Conservation (phyloP, 2,888 invertebrate species). For the Pseudeuparius sepicola region DNA sequence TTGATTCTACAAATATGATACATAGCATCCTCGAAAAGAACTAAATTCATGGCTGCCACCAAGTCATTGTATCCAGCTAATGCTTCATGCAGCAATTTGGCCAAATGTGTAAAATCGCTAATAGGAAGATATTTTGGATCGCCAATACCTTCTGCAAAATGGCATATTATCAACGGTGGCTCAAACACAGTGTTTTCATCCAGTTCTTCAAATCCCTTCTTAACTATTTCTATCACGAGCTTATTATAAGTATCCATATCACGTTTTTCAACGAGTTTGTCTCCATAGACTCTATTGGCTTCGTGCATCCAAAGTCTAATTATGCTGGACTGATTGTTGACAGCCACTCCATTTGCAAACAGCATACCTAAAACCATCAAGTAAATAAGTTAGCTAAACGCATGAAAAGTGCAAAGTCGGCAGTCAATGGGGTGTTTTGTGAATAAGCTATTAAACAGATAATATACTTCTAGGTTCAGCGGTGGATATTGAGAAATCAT, state of each 20-base stretch:
- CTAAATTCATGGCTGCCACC: slow-evolving; percentile 84
- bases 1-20: slow-evolving; percentile 87
- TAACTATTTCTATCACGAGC: slow-evolving; percentile 62
- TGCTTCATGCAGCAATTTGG: slow-evolving; percentile 67
- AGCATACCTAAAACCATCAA: too few relatives aligned
- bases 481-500: too few relatives aligned
- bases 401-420: too few relatives aligned
- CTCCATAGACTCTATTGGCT: slow-evolving; percentile 80
- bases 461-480: too few relatives aligned
- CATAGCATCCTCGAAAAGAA: slow-evolving; percentile 93
- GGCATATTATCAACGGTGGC: slow-evolving; percentile 79
- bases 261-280: slow-evolving; percentile 74
- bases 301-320: slow-evolving; percentile 86
- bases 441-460: too few relatives aligned
- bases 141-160: slow-evolving; percentile 85
- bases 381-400: too few relatives aligned
- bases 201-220: slow-evolving; percentile 65
- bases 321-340: slow-evolving; percentile 59
- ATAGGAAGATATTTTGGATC: slow-evolving; percentile 86
- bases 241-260: slow-evolving; percentile 68
- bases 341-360: slow-evolving; percentile 61
- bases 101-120: slow-evolving; percentile 57
- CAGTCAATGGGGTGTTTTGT: too few relatives aligned
- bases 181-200: slow-evolving; percentile 63
- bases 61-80: slow-evolving; percentile 76